Conservation (phyloP, 2,797 vertebrate genomes). For the Lindbergichthys nudifrons region DNA sequence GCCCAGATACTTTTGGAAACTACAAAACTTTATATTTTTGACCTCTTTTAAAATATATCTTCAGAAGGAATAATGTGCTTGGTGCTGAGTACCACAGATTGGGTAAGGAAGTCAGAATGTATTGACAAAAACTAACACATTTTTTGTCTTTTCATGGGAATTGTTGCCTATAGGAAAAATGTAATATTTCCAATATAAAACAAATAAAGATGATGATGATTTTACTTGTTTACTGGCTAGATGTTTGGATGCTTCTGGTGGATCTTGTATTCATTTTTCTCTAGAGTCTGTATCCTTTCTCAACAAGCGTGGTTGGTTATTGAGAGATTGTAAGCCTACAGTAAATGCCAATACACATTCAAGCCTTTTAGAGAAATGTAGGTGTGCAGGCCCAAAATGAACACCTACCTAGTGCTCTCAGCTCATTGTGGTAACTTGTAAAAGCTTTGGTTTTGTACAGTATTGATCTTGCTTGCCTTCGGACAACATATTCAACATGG, state of each 20-base stretch:
- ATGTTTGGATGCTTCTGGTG: neutral
- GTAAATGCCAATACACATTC: neutral
- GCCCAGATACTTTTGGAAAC: too few relatives aligned
- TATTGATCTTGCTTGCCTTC: slow-evolving; percentile 1
- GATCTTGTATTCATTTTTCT: neutral
- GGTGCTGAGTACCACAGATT: too few relatives aligned
- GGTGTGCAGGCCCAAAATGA: slow-evolving; percentile 16
- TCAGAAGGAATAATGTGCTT: too few relatives aligned
- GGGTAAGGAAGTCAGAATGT: too few relatives aligned
- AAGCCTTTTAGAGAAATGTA: neutral
- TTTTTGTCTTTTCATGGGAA: too few relatives aligned
- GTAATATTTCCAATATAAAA: too few relatives aligned
- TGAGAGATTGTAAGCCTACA: neutral
- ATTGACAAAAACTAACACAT: too few relatives aligned
- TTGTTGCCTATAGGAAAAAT: too few relatives aligned
- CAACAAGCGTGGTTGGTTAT: too few relatives aligned
- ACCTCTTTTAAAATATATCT: too few relatives aligned
- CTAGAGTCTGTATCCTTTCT: neutral
- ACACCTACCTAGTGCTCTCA: slow-evolving; percentile 1
- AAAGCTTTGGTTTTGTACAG: slow-evolving; percentile 10
- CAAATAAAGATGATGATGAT: too few relatives aligned
- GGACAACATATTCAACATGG: neutral
- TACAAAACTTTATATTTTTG: too few relatives aligned
- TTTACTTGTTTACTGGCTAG: neutral
- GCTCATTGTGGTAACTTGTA: slow-evolving; percentile 4